phyloP scores from a whole-genome alignment of 2,888 invertebrate species.

The Bombylius discolor region DNA sequence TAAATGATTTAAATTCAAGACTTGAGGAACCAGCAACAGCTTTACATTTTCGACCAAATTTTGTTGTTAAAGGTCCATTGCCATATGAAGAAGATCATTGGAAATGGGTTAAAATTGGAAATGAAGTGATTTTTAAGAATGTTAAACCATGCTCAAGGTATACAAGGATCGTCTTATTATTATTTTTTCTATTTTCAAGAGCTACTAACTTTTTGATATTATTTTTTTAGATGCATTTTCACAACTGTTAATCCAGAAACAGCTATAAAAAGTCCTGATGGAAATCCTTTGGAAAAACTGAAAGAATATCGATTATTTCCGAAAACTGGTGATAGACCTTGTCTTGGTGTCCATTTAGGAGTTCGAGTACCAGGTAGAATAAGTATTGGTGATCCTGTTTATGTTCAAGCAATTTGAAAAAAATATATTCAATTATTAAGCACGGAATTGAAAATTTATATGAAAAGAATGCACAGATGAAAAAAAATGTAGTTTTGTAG shows the following conservation, averaged over 20 bases:
- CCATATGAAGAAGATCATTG: constrained; percentile 52
- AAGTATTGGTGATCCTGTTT: constrained; percentile 37
- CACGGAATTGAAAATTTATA: too few relatives aligned
- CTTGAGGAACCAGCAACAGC: constrained; percentile 40
- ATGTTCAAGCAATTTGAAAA: constrained; percentile 22
- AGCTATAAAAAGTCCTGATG: constrained; percentile 43
- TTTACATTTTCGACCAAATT: constrained; percentile 53
- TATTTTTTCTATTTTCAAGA: background rate
- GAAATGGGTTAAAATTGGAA: constrained; percentile 53
- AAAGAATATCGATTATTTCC: constrained; percentile 40
- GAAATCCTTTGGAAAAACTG: constrained; percentile 51
- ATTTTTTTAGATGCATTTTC: constrained; percentile 44
- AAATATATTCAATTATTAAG: background rate
- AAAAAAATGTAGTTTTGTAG: too few relatives aligned
- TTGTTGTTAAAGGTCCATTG: constrained; percentile 45
- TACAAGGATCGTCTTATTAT: background rate
- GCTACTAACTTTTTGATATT: background rate
- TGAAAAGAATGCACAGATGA: too few relatives aligned
- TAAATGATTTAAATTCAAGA: constrained; percentile 48
- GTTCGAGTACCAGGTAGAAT: constrained; percentile 31
- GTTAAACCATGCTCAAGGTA: constrained; percentile 46
- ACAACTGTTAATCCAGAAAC: constrained; percentile 56
- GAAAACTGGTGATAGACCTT: constrained; percentile 32
- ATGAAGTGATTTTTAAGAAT: constrained; percentile 45
- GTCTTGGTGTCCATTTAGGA: constrained; percentile 39